Percentiles rank a stretch among this genome's conserved stretches.
Conservation (phyloP, 2,888 invertebrate genomes). For the Theretra japonica region DNA sequence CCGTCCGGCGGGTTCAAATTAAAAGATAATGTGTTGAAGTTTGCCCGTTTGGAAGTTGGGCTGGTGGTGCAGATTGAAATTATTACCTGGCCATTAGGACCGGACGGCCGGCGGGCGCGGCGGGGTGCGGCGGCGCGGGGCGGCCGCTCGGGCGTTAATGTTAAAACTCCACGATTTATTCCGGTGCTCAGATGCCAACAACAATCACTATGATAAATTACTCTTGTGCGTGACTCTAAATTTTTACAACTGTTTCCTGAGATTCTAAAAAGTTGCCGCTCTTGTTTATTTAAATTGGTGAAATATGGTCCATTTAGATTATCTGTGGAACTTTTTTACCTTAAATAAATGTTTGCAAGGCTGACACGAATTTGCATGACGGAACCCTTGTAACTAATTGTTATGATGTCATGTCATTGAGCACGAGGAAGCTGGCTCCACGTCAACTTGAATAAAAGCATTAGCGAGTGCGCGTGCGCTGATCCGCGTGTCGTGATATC, state of each 20-base stretch:
- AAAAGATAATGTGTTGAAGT: conserved; percentile 79
- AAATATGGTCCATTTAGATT: conserved; percentile 9
- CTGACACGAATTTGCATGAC: conserved; percentile 1
- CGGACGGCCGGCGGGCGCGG: conserved; percentile 37
- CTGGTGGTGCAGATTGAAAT: conserved; percentile 75
- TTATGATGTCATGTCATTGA: conserved; percentile 56
- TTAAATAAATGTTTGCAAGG: neutral
- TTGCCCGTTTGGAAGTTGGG: conserved; percentile 71
- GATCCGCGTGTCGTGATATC: conserved; percentile 53
- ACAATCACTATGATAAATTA: conserved; percentile 75
- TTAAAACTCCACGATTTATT: conserved; percentile 78
- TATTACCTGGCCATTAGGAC: conserved; percentile 72
- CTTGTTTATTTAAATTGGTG: conserved; percentile 3
- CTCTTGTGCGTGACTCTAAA: conserved; percentile 64
- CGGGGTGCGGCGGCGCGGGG: conserved; percentile 19
- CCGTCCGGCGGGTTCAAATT: conserved; percentile 65
- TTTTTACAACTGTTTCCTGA: conserved; percentile 58
- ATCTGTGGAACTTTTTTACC: neutral
- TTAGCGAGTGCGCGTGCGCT: conserved; percentile 54
- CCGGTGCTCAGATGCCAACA: conserved; percentile 73
- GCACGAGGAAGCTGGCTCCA: conserved; percentile 63
- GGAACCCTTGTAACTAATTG: conserved; percentile 26
- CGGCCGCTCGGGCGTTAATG: conserved; percentile 58
- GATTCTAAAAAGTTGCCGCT: conserved; percentile 26
- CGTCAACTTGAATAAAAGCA: conserved; percentile 58